Conservation (phyloP, 1,140 invertebrate genomes). For the Scaptomyza pallida region DNA sequence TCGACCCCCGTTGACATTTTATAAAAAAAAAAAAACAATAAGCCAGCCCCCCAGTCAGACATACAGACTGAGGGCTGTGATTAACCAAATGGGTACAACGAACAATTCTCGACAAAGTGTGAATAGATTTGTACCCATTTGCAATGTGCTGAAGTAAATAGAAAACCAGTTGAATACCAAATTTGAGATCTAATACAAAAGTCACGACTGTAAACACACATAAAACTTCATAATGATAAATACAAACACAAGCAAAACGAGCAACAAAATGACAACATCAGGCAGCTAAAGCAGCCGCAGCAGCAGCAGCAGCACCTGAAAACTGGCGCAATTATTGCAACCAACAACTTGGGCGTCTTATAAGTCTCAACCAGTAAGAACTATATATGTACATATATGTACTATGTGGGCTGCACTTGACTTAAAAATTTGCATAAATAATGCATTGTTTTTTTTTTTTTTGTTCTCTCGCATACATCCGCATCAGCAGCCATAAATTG, state of each 20-base stretch:
- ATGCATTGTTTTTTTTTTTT: conserved; percentile 52
- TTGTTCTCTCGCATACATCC: conserved; percentile 52
- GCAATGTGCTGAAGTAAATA: conserved; percentile 49
- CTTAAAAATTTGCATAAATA: conserved; percentile 70
- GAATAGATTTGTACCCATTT: conserved; percentile 77
- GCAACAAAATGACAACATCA: conserved; percentile 30
- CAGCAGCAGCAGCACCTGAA: no score
- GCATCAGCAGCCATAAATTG: conserved; percentile 60
- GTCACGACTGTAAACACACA: conserved; percentile 57
- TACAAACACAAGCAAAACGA: conserved; percentile 52
- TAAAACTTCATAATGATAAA: conserved; percentile 62
- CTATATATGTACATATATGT: background rate
- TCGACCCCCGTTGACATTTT: conserved; percentile 62
- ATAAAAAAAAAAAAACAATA: conserved; percentile 12
- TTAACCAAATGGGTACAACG: conserved; percentile 13
- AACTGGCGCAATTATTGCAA: conserved; percentile 35
- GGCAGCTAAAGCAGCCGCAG: conserved; percentile 1
- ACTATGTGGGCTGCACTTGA: conserved; percentile 37
- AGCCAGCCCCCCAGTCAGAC: background rate
- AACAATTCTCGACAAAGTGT: conserved; percentile 66
- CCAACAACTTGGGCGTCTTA: conserved; percentile 1
- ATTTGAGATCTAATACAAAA: conserved; percentile 57
- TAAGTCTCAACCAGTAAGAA: conserved; percentile 18
- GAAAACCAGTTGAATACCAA: conserved; percentile 60
- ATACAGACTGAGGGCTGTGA: conserved; percentile 7